A percentile compares a stretch with the other conserved stretches of the same genome.
Conservation (phyloP, 2,113 vertebrate genomes). For the Corythaixoides concolor region DNA sequence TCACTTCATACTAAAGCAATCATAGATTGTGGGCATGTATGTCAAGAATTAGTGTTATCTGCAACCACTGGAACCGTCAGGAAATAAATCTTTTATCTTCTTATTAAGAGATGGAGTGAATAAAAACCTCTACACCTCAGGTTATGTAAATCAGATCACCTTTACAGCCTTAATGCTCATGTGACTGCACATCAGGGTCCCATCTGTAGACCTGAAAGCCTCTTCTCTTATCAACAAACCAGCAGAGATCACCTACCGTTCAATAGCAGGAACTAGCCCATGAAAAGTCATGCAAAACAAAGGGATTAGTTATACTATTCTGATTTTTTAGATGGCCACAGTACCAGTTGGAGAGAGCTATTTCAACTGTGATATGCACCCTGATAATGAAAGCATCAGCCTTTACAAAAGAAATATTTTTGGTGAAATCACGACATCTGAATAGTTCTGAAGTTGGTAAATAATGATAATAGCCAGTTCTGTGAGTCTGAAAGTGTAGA, state of each 20-base stretch:
- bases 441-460: neutral
- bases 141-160: neutral
- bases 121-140: neutral
- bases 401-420: neutral
- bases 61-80: neutral
- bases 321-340: neutral
- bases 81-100: neutral
- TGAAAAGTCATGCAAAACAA: neutral
- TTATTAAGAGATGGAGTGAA: neutral
- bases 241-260: neutral
- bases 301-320: neutral
- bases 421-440: neutral
- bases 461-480: neutral
- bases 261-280: neutral
- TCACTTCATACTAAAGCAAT: neutral
- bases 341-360: neutral
- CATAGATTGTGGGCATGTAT: rapidly evolving
- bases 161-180: neutral
- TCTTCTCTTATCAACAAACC: neutral
- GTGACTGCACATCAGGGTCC: neutral
- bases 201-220: neutral
- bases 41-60: neutral
- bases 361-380: neutral
- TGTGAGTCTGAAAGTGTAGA: neutral
- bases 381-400: neutral